Evolutionary conservation across 2,113 vertebrate species (phyloP), one percentile per base, ranked within the genome.

Genomic region (Cryptotis parvus): DNA sequence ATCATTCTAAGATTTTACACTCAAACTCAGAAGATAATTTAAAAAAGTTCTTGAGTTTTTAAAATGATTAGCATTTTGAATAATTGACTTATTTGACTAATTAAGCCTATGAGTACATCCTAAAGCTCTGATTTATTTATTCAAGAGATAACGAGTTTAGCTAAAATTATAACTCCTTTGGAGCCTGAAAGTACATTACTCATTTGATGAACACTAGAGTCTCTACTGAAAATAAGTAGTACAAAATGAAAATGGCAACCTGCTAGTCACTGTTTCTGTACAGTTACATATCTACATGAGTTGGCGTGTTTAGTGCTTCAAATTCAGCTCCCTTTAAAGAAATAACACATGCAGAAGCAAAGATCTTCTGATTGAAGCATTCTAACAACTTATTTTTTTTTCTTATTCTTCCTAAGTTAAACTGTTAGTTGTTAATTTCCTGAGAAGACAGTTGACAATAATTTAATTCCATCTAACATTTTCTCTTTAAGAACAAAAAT

Each of bases 51-150:
- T 91, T 20, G 29, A 89, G 33, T 20, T 78, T 87, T 69, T 35
- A 80, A 31, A 89, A 87, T 90, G 29, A 91, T 89, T 94, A 86
- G 45, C 22, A 91, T 66, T 92, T 89, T 76, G 49, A 68, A 84
- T 92, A 87, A 91, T 70, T 92, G 33, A 68, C 84, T 72, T 79
- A 87, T 93, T 90, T 92, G 43, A 73, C 72, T 94, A 94, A 94
- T 91, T 94, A 92, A 76, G 76, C 2, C 58, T 89, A 55, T 27
- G 33, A 89, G 81, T 94, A 91, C 87, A 92, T 91, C 70, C 31
- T 83, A 84, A 89, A 58, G 4, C 63, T 89, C 87, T 90, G 74
- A 83, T 45, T 91, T 91, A 85, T 82, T 90, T 92, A 79, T 86
- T 86, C 72, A 89, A 89, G 33, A 52, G 61, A 91, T 87, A 61